phyloP scores from a whole-genome alignment of 2,888 invertebrate genomes.

The Pedicia rivosa region DNA sequence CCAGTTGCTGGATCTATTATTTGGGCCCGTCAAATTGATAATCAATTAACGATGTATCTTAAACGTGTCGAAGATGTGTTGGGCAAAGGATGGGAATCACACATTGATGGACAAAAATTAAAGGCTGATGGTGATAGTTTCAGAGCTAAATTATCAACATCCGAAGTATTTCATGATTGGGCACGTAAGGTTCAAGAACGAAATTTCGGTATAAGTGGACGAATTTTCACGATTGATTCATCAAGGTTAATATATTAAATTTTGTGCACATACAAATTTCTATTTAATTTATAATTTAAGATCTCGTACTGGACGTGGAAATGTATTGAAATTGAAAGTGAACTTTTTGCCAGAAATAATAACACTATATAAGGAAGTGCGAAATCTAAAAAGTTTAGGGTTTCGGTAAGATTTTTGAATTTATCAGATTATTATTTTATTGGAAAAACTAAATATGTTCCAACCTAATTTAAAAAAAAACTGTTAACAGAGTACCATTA shows the following conservation, averaged over 20 bases:
- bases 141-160: constrained; percentile 86
- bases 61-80: constrained; percentile 96
- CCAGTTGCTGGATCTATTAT: constrained; percentile 97
- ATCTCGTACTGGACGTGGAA: constrained; percentile 61
- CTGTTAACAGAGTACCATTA: constrained; percentile 87
- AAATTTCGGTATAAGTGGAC: constrained; percentile 83
- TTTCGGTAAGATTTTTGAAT: constrained; percentile 39
- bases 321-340: constrained; percentile 74
- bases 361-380: constrained; percentile 93
- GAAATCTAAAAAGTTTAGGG: constrained; percentile 88
- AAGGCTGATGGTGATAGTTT: constrained; percentile 98
- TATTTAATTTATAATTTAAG: constrained; percentile 3
- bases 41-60: constrained; percentile 90
- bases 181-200: constrained; percentile 85
- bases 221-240: constrained; percentile 86
- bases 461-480: too few relatives aligned
- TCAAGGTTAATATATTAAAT: too few relatives aligned
- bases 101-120: constrained; percentile 94
- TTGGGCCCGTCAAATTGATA: constrained; percentile 97
- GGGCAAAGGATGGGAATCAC: constrained; percentile 97
- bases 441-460: too few relatives aligned
- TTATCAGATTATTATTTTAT: background rate
- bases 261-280: background rate
- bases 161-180: constrained; percentile 98
- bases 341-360: constrained; percentile 98